Base-by-base conservation (phyloP, 2,888 invertebrate genomes). In the Thyatira batis region DNA sequence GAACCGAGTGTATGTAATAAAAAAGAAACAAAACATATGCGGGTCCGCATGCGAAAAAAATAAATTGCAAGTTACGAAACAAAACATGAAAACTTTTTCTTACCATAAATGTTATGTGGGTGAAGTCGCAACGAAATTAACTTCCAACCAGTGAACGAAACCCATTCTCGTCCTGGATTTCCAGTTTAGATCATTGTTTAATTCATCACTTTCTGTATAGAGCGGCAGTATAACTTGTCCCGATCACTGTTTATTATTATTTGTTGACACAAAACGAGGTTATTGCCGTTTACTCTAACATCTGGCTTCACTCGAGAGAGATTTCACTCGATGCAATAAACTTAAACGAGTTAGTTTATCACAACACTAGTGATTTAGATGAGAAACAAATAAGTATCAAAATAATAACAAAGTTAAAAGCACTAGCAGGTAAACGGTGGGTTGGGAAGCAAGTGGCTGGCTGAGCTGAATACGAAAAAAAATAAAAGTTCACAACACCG, bases 31-130 rank as follows among this genome's bases (percentile, higher is more conserved):
- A 69, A 61, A 58, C 63, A 68, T 73, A 76, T 72, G 62, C 60
- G 64, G 69, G 71, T 67, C 63, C 61, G 57, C 65, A 65, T 58
- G 60, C 65, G 50, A 72, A 76, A 73, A 61, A 64, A 63, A 57
- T 78, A 85, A 83, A 73, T 75, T 72, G 72, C 63, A 69, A 73
- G 80, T 89, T 88, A 89, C 88, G 87, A 89, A 85, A 88, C 81
- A 79, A 81, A 77, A 87, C 85, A 80, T 75, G 87, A 87, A 87
- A 86, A 80, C 87, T 85, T 85, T 85, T 80, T 76, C 91, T 89
- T 89, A 91, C 92, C 92, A 84, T 91, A 90, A 84, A 91, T 65
- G 90, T 72, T 82, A 89, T 82, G 89, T 90, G 85, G 89, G 88
- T 89, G 90, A 89, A 81, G 80, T 79, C 73, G 76, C 71, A 76